These are phyloP conservation scores for Calephelis perditalis DNA, from an alignment of 2,888 invertebrate genomes.

Conservation along the genomic window DNA sequence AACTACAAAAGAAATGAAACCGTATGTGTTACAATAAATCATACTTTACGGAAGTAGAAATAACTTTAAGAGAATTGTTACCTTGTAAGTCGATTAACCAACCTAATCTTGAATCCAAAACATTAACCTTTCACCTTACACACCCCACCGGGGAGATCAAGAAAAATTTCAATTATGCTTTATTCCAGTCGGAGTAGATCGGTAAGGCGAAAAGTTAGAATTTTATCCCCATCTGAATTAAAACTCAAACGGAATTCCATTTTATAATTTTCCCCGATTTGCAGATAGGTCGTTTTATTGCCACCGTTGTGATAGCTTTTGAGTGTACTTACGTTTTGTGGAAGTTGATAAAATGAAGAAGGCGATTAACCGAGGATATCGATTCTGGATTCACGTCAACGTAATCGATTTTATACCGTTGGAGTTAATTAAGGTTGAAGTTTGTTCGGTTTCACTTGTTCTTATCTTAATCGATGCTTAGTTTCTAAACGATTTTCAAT, in stretches of 20 bases:
- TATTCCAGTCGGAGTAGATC: slow-evolving; percentile 35
- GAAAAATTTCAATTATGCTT: slow-evolving; percentile 59
- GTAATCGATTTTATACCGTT: slow-evolving; percentile 36
- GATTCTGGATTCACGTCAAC: slow-evolving; percentile 34
- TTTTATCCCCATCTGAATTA: slow-evolving; percentile 52
- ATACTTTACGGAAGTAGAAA: neutral
- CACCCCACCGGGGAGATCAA: slow-evolving; percentile 44
- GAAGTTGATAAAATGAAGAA: slow-evolving; percentile 30
- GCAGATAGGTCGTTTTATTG: slow-evolving; percentile 38
- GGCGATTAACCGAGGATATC: slow-evolving; percentile 31
- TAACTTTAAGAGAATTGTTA: neutral
- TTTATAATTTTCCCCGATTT: slow-evolving; percentile 54
- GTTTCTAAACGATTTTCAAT: slow-evolving; percentile 28
- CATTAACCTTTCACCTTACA: slow-evolving; percentile 28
- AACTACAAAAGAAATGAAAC: slow-evolving; percentile 9
- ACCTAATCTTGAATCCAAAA: slow-evolving; percentile 15
- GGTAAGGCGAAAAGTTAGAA: slow-evolving; percentile 38
- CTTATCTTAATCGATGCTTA: slow-evolving; percentile 33
- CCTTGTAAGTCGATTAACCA: slow-evolving; percentile 11
- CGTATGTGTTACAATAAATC: neutral
- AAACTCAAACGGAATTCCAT: slow-evolving; percentile 53
- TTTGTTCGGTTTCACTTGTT: slow-evolving; percentile 27
- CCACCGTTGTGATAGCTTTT: slow-evolving; percentile 25
- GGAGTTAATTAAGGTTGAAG: slow-evolving; percentile 36
- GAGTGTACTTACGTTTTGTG: slow-evolving; percentile 24